phyloP scores from a whole-genome alignment of 2,797 vertebrate genomes.

The Hippopotamyrus pictus region DNA sequence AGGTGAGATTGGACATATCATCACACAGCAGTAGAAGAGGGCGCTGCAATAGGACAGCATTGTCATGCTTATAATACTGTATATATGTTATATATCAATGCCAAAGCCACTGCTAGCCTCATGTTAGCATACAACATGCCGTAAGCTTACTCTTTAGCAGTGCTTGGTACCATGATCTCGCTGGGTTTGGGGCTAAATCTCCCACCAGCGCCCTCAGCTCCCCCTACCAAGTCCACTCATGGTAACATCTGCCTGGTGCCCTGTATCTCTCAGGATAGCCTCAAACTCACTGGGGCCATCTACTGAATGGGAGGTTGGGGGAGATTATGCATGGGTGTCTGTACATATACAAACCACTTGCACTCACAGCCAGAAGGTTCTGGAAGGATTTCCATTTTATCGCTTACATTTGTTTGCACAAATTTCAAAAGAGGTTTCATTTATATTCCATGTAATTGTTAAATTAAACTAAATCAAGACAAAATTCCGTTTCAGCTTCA shows the following conservation, averaged over 20 bases:
- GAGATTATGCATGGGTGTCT: neutral
- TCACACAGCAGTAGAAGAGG: neutral
- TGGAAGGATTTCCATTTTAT: neutral
- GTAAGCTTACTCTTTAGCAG: neutral
- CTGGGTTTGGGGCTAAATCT: neutral
- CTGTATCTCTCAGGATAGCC: neutral
- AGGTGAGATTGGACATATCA: neutral
- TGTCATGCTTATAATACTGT: neutral
- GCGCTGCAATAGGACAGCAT: neutral
- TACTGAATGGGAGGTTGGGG: neutral
- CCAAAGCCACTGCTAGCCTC: neutral
- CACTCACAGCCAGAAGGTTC: neutral
- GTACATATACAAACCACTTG: neutral
- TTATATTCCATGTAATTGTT: neutral
- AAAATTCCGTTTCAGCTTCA: neutral
- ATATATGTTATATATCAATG: neutral
- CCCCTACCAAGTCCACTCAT: neutral
- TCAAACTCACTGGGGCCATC: neutral
- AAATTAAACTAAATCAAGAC: neutral
- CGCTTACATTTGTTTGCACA: neutral
- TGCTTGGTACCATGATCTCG: neutral
- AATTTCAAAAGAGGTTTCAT: neutral
- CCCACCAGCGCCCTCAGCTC: neutral
- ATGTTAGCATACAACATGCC: neutral
- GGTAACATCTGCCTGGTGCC: neutral